Conservation (phyloP, 2,888 invertebrate species). For the Anorthoa munda region DNA sequence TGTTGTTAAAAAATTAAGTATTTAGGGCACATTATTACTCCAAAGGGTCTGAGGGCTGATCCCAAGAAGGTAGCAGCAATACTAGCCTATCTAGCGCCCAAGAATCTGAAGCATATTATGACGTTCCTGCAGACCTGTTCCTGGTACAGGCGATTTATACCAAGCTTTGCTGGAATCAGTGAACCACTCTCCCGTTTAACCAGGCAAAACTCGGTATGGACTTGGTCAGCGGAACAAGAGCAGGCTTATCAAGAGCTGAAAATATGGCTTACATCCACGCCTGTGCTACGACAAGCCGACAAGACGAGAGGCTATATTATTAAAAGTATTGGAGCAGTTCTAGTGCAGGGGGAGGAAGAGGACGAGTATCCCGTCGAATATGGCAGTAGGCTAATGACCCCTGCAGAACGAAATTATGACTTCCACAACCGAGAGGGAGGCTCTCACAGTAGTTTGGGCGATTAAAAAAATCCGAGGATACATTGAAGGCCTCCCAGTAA, state of each 20-base stretch:
- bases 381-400: not conserved
- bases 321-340: slow-evolving; percentile 21
- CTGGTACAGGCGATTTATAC: slow-evolving; percentile 65
- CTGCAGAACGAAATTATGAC: slow-evolving; percentile 14
- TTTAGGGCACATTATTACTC: slow-evolving; percentile 64
- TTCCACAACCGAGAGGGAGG: slow-evolving; percentile 10
- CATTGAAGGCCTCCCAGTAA: slow-evolving; percentile 29
- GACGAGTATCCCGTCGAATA: not conserved
- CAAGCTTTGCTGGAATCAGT: slow-evolving; percentile 49
- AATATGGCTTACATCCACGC: not conserved
- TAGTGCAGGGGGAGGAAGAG: slow-evolving; percentile 22
- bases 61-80: slow-evolving; percentile 58
- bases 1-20: slow-evolving; percentile 58
- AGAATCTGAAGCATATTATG: slow-evolving; percentile 23
- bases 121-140: slow-evolving; percentile 49
- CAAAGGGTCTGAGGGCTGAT: slow-evolving; percentile 65
- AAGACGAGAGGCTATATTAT: slow-evolving; percentile 16
- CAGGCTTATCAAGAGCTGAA: slow-evolving; percentile 10
- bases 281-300: slow-evolving; percentile 11
- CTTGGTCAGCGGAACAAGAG: slow-evolving; percentile 13
- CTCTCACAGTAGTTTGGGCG: slow-evolving; percentile 10
- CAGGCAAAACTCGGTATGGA: not conserved
- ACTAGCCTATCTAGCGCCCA: slow-evolving; percentile 4
- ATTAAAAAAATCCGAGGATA: slow-evolving; percentile 17
- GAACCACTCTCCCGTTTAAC: slow-evolving; percentile 45